These are phyloP conservation scores for Engraulis encrasicolus DNA, from an alignment of 2,113 vertebrate species.

Conservation along the genomic window DNA sequence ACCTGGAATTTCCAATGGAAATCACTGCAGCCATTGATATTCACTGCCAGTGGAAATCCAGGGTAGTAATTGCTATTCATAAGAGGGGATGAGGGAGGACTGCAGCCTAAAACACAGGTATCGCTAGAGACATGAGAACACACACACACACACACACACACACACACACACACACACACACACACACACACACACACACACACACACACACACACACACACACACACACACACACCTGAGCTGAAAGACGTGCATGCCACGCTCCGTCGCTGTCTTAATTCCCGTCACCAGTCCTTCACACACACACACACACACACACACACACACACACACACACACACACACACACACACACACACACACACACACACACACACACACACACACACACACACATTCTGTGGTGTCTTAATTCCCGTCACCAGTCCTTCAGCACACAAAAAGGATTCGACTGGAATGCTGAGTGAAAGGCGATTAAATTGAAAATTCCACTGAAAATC, in stretches of 20 bases:
- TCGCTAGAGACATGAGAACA: neutral
- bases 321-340: no score
- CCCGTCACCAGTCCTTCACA: neutral
- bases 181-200: no score
- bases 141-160: no score
- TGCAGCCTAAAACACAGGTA: neutral
- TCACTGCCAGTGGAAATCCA: slow-evolving; percentile 69
- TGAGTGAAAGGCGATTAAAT: slow-evolving; percentile 41
- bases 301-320: no score
- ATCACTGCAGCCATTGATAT: slow-evolving; percentile 53
- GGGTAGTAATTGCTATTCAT: slow-evolving; percentile 54
- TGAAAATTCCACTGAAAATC: neutral
- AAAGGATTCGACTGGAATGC: slow-evolving; percentile 51
- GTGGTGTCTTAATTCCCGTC: neutral
- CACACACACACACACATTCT: no score
- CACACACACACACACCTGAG: no score
- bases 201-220: no score
- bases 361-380: no score
- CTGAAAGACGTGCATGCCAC: no score
- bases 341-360: no score
- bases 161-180: no score
- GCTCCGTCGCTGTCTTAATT: neutral
- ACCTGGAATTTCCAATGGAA: no score
- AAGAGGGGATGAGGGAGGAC: slow-evolving; percentile 34
- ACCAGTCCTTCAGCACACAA: neutral